Base-by-base conservation (phyloP, 2,888 invertebrate species). In the Osmoderma eremita region DNA sequence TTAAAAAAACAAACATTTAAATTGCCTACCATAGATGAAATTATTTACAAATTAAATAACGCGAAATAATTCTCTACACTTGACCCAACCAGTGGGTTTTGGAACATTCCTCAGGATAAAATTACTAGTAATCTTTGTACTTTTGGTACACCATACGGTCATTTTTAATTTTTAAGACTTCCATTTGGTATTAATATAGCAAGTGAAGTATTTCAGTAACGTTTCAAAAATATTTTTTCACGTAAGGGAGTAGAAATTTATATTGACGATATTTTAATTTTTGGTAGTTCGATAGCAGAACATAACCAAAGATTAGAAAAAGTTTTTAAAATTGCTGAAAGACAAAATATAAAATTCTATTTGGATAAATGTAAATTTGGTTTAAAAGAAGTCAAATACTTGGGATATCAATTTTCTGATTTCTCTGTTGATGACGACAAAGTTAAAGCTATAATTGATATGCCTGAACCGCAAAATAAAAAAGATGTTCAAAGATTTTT, bases 161-260 rank as follows among this genome's bases (percentile, higher is more conserved):
- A 63, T 1, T 69, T 65, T 51, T 54, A 51, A 20, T 71, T 71
- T 63, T 54, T 63, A 30, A 65, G 67, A 24, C 39, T 78, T 10
- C 71, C 77, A 68, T 79, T 76, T 67, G 77, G 78, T n/a, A 49
- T 71, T 17, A 69, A 63, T 41, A 62, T 39, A 30, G 71, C 69
- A 1, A 51, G 49, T 15, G 67, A 71, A 53, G 62, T 71, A 1
- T 71, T 71, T 45, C 63, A 67, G 51, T 50, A 65, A 67, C 45
- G 22, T 17, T 69, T 69, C 20, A 58, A 58, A 18, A 20, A 58
- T 10, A 64, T 48, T 24, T 41, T 42, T 41, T 42, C 17, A 48
- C 48, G 67, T 50, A 36, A 65, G 18, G 17, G 45, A 58, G 10
- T 54, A 69, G 62, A 72, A 70, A 67, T 58, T 18, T 58, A 58